Evolutionary conservation across 2,797 vertebrate genomes (phyloP), one percentile per base, ranked within the genome.

Genomic region (Lophotriccus pileatus): DNA sequence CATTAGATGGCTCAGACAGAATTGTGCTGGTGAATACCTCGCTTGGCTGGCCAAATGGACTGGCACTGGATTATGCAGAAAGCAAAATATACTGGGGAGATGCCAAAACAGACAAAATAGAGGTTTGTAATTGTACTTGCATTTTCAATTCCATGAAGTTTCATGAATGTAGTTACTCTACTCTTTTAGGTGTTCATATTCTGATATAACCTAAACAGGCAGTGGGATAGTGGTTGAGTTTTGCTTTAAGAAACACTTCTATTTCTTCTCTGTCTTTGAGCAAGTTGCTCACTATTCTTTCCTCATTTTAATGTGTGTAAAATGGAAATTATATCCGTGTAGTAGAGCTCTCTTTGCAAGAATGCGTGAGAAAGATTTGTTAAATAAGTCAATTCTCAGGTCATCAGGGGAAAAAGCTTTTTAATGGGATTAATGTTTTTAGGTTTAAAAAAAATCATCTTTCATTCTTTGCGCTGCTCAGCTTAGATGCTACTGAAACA

Each of bases 31-130:
- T 99, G 89, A 99, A 99, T 96, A 99, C 99, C 4, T 99, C 99
- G 0, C 98, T 99, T 84, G 99, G 99, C 27, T 99, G 99, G 99
- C 99, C 99, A 80, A 99, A 99, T 69, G 99, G 99, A 19, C 97
- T 99, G 84, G 99, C 99, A 2, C 94, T 99, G 84, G 99, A 99
- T 98, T 99, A 99, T 73, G 93, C 96, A 2, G 98, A 99, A 88
- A 97, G 97, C 80, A 99, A 98, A 78, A 98, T 99, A 95, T 99
- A 99, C 98, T 99, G 99, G 99, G 99, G 99, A 50, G 99, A 99
- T 94, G 99, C 99, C 91, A 99, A 99, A 98, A 99, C 99, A 0
- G 99, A 99, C 96, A 99, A 99, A 98, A 99, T 99, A 50, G 99
- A 99, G 99, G 99, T 99, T 81, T 50, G 98, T 98, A 81, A 44